Evolutionary conservation across 2,888 invertebrate species (phyloP).

Genomic region (Lapara coniferarum): DNA sequence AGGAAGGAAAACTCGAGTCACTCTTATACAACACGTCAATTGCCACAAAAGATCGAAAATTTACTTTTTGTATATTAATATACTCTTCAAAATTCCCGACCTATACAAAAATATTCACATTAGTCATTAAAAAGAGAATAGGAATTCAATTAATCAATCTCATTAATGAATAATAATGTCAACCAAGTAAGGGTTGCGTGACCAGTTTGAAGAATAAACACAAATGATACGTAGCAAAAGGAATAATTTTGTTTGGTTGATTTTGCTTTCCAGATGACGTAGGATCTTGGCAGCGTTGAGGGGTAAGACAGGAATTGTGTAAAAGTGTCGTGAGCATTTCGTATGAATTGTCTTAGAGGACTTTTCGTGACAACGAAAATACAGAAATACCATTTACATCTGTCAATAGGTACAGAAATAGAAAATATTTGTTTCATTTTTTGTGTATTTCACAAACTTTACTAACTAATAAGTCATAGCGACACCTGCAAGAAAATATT

Average conservation of each 20-base stretch:
- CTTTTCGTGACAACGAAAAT: constrained; percentile 68
- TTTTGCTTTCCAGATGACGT: constrained; percentile 65
- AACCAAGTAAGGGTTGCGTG: neutral
- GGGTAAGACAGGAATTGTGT: constrained; percentile 78
- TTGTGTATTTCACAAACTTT: constrained; percentile 26
- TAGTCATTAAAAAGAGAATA: neutral
- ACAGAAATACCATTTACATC: constrained; percentile 74
- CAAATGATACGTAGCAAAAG: constrained; percentile 26
- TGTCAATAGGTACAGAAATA: constrained; percentile 67
- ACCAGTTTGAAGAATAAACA: neutral
- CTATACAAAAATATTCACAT: neutral
- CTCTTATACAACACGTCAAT: constrained; percentile 33
- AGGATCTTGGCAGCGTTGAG: constrained; percentile 70
- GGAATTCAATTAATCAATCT: neutral
- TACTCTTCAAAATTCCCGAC: no score
- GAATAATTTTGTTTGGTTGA: constrained; percentile 47
- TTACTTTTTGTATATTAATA: no score
- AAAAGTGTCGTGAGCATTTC: constrained; percentile 77
- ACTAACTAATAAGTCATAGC: neutral
- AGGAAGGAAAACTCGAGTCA: constrained; percentile 68
- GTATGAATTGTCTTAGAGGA: constrained; percentile 66
- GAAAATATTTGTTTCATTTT: constrained; percentile 52
- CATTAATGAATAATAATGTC: neutral
- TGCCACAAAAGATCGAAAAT: no score
- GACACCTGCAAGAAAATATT: no score